Evolutionary conservation across 2,888 invertebrate species (phyloP), one percentile per base, ranked within the genome.

Genomic region (Pyrrhia umbra): DNA sequence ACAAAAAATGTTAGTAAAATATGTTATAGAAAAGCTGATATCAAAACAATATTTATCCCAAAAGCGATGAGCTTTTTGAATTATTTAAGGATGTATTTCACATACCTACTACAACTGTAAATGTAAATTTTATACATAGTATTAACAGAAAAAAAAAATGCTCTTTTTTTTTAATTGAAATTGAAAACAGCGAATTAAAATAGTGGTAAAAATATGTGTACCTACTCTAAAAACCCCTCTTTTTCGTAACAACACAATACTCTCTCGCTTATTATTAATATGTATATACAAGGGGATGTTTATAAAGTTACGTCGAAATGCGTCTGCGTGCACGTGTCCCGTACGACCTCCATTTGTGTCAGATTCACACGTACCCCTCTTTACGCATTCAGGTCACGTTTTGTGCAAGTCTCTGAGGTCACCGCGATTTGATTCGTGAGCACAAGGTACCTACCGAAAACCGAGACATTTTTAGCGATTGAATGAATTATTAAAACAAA

Each of bases 321-420:
- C 54, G 45, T 37, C 42, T 67, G 51, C 40, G 60, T 60, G 55
- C 45, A 76, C 68, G 62, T 77, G 71, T 60, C 66, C 51, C 54
- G 13, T 50, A 46, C 74, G 75, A 78, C 80, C 75, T 76, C 75
- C 55, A 74, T 75, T 68, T 64, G 52, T 63, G 72, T 62, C 70
- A 64, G 67, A 72, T 73, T 75, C 65, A 70, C 64, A 75, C 64
- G 59, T 57, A 68, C 45, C 69, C 59, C 65, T 74, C 20, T 62
- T 80, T 77, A 55, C 60, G 69, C 65, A 80, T 80, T 57, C 52
- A 55, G 62, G 70, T 81, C 85, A 85, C 83, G 84, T 81, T 73
- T 68, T 60, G 45, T 60, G 43, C 59, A 45, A 64, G 65, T 68
- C 70, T 77, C 70, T 77, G 66, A 70, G 70, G 77, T 57, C 60